phyloP scores from a whole-genome alignment of 2,113 vertebrate species.

The Psittacula cyanocephala region DNA sequence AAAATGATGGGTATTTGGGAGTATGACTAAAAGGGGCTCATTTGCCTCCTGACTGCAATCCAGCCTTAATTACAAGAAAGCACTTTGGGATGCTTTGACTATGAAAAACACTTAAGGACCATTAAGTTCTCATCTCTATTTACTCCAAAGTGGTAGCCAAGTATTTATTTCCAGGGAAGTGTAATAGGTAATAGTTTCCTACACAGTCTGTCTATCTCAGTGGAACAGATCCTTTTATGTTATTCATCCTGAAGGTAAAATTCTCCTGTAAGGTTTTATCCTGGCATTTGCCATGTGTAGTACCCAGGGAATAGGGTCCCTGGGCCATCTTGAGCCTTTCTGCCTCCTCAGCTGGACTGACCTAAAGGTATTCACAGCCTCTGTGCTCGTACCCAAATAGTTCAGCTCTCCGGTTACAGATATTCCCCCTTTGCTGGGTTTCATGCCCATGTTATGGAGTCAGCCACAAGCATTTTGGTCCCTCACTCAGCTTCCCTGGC shows the following conservation, averaged over 20 bases:
- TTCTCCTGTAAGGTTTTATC: neutral
- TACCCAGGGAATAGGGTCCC: neutral
- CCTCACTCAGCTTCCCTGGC: neutral
- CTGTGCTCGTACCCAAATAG: fast-evolving
- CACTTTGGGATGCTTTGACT: neutral
- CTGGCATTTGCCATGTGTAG: neutral
- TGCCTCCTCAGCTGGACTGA: neutral
- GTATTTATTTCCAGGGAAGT: neutral
- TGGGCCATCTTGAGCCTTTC: neutral
- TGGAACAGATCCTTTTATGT: neutral
- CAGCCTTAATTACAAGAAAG: neutral
- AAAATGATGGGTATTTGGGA: neutral
- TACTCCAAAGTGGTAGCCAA: neutral
- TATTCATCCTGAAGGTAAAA: neutral
- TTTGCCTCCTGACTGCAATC: neutral
- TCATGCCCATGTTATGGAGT: neutral
- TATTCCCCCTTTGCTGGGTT: neutral
- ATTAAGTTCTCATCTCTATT: neutral
- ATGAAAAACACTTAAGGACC: neutral
- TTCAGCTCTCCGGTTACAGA: neutral
- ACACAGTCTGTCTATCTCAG: neutral
- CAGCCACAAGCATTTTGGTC: neutral
- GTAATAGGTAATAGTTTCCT: neutral
- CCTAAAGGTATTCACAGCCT: neutral
- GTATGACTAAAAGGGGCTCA: neutral